These are phyloP conservation scores for Desmophyllum pertusum DNA, from an alignment of 92 coral and sea anemone species.

Conservation along the genomic window DNA sequence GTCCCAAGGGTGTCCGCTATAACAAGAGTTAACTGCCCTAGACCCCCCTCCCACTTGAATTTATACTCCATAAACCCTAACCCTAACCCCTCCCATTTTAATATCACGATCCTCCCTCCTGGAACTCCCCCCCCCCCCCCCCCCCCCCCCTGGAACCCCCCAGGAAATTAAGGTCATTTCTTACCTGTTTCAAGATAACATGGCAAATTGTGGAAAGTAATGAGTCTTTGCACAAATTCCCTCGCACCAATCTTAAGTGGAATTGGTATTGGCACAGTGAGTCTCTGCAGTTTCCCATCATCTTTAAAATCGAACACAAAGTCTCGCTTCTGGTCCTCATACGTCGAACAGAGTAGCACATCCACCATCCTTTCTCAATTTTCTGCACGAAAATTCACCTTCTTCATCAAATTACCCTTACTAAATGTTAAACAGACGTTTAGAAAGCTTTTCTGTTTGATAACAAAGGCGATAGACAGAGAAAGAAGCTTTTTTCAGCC, in stretches of 20 bases:
- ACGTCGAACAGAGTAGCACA: slow-evolving; percentile 62
- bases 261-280: slow-evolving; percentile 75
- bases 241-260: slow-evolving; percentile 74
- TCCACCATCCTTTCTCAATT: slow-evolving; percentile 63
- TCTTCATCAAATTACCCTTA: neutral
- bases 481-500: neutral
- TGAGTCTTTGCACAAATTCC: slow-evolving; percentile 89
- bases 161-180: neutral
- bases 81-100: too few species aligned
- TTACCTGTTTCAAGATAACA: slow-evolving; percentile 89
- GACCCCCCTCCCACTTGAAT: too few species aligned
- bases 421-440: neutral
- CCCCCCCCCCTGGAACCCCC: neutral
- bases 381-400: neutral
- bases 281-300: slow-evolving; percentile 62
- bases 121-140: too few species aligned
- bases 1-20: too few species aligned
- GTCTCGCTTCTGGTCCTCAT: slow-evolving; percentile 65
- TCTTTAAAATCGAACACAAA: slow-evolving; percentile 78
- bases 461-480: too few species aligned
- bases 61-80: too few species aligned
- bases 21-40: too few species aligned
- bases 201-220: slow-evolving; percentile 82
- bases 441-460: neutral
- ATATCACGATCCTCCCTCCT: too few species aligned